A percentile compares a stretch with the other conserved stretches of the same genome.
Evolutionary conservation across 2,888 invertebrate species (phyloP).

Genomic region (Drosophila affinis): DNA sequence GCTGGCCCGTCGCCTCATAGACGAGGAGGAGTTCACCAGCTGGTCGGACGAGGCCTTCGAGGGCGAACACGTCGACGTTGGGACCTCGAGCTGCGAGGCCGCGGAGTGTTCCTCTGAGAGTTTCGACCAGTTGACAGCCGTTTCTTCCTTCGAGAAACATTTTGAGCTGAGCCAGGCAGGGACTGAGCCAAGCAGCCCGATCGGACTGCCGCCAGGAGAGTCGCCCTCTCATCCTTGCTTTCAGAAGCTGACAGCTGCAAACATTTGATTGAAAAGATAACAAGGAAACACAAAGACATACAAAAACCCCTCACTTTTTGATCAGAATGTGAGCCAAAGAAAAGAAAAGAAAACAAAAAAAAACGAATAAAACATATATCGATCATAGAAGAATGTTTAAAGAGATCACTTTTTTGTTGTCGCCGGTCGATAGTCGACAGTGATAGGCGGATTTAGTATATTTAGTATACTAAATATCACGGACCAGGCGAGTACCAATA

Average conservation of each 20-base stretch:
- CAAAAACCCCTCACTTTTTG: no score
- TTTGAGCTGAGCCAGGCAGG: not conserved
- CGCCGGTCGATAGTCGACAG: no score
- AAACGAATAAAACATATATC: no score
- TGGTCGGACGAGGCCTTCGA: not conserved
- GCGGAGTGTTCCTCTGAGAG: conserved; percentile 6
- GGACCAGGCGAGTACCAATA: no score
- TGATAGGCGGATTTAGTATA: no score
- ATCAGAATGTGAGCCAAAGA: no score
- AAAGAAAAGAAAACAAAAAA: no score
- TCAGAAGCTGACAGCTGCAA: not conserved
- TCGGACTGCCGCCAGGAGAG: not conserved
- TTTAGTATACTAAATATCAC: no score
- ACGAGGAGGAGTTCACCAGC: conserved; percentile 10
- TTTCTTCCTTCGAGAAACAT: not conserved
- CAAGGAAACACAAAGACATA: no score
- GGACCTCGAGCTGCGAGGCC: not conserved
- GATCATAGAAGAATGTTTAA: no score
- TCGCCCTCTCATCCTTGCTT: not conserved
- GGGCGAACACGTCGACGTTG: not conserved
- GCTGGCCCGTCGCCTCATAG: conserved; percentile 18
- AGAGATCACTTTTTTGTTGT: no score
- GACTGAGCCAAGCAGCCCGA: not conserved
- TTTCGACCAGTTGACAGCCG: not conserved
- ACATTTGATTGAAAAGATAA: no score